Percentiles rank a stretch among this genome's conserved stretches.
phyloP scores from a whole-genome alignment of 2,797 vertebrate genomes.

The Rhinophrynus dorsalis region DNA sequence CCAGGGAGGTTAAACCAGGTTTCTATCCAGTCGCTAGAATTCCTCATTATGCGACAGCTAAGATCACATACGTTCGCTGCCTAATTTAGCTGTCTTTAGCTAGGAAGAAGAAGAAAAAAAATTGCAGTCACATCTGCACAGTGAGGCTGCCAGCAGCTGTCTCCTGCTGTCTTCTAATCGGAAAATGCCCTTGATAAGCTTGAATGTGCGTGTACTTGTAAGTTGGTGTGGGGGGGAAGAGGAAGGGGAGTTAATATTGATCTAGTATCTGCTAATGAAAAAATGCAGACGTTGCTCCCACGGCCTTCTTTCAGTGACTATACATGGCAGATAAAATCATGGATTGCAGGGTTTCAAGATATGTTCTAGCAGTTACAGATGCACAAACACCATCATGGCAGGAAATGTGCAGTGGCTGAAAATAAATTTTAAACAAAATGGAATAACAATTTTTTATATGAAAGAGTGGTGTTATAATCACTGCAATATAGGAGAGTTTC shows the following conservation, averaged over 20 bases:
- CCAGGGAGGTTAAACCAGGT: conserved; percentile 41
- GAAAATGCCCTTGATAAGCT: conserved; percentile 45
- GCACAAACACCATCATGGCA: too few relatives aligned
- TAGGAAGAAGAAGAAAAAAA: background rate
- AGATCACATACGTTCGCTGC: conserved; percentile 38
- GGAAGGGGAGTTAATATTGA: background rate
- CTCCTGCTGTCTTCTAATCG: conserved; percentile 36
- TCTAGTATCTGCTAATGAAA: background rate
- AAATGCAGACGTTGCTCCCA: background rate
- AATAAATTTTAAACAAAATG: too few relatives aligned
- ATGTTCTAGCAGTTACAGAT: too few relatives aligned
- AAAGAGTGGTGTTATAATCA: too few relatives aligned
- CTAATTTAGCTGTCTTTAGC: conserved; percentile 48
- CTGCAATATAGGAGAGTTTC: too few relatives aligned
- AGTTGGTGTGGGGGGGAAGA: background rate
- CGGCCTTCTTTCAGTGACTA: background rate
- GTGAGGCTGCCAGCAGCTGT: conserved; percentile 36
- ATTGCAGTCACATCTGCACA: conserved; percentile 36
- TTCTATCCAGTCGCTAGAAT: conserved; percentile 43
- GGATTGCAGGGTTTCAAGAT: background rate
- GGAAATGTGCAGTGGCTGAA: too few relatives aligned
- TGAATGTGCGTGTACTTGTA: background rate
- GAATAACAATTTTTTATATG: too few relatives aligned
- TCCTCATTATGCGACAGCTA: conserved; percentile 45
- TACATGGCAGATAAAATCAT: background rate